Evolutionary conservation across 2,888 invertebrate species (phyloP), one percentile per base, ranked within the genome.

Genomic region (Drepana falcataria): DNA sequence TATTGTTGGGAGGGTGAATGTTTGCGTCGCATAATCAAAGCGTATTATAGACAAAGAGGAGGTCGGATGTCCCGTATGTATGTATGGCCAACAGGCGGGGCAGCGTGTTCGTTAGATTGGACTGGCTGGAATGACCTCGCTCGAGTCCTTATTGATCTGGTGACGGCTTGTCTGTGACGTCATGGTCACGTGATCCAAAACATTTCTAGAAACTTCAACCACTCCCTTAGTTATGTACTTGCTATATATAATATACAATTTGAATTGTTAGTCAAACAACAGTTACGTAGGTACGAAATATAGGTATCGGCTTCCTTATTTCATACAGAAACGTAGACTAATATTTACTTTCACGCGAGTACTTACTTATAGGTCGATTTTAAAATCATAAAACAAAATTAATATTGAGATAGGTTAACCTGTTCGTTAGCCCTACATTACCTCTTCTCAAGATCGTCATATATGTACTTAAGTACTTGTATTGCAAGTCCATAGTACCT

Each of bases 81-180:
- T 37, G 37, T 40, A 35, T 37, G 34, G 37, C 44, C 47, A 52
- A 37, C 51, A 47, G 51, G 55, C 48, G 49, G 52, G 55, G 52
- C 54, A 53, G 53, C 52, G 48, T 52, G 51, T 53, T 56, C 41
- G 56, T 53, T 48, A 53, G 59, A 55, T 53, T 49, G 52, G 52
- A 58, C 33, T 48, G 75, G 76, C 79, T 78, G 75, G 75, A 83
- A 75, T 85, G 84, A 85, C 85, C 86, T 87, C 85, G 85, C 86
- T 87, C 85, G 85, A 80, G 75, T 81, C 81, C 79, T 77, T 87
- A 87, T 87, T 86, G 87, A 87, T 88, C 82, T 81, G 78, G 78
- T 79, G 83, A 82, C 81, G 81, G 74, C 75, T 75, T 73, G 73
- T 74, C 77, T 73, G 69, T 82, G 81, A 81, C 82, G 85, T 83